Conservation (phyloP, 2,797 vertebrate genomes). For the Florisuga fusca region DNA sequence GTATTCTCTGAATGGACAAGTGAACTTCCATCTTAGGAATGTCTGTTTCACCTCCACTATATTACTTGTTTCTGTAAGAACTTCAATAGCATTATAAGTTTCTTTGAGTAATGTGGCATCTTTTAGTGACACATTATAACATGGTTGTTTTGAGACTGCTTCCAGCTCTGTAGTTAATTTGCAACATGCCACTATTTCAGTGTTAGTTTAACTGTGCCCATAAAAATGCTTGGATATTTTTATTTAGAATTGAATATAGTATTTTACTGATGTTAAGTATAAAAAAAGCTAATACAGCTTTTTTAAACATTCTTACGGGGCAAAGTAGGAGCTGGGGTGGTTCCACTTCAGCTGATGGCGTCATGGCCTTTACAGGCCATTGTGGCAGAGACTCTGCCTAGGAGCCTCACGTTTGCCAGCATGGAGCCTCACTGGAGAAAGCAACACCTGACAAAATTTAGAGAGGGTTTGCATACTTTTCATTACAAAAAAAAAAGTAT, state of each 20-base stretch:
- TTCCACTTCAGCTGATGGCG: not conserved
- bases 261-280: not conserved
- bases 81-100: not conserved
- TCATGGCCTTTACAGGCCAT: not conserved
- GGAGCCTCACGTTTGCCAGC: not conserved
- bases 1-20: not conserved
- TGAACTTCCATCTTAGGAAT: not conserved
- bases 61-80: not conserved
- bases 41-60: not conserved
- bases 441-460: not conserved
- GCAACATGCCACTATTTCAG: not conserved
- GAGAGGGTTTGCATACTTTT: not conserved
- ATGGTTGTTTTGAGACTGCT: not conserved
- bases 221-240: not conserved
- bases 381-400: fast-evolving
- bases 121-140: not conserved
- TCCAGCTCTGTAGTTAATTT: not conserved
- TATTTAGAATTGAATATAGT: not conserved
- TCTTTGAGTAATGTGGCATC: not conserved
- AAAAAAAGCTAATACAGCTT: not conserved
- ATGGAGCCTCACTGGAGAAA: not conserved
- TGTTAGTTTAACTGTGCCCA: not conserved
- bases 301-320: not conserved
- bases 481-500: no score
- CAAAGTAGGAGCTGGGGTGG: not conserved